Evolutionary conservation across 1,140 invertebrate species (phyloP).

Genomic region (Pollicipes pollicipes): DNA sequence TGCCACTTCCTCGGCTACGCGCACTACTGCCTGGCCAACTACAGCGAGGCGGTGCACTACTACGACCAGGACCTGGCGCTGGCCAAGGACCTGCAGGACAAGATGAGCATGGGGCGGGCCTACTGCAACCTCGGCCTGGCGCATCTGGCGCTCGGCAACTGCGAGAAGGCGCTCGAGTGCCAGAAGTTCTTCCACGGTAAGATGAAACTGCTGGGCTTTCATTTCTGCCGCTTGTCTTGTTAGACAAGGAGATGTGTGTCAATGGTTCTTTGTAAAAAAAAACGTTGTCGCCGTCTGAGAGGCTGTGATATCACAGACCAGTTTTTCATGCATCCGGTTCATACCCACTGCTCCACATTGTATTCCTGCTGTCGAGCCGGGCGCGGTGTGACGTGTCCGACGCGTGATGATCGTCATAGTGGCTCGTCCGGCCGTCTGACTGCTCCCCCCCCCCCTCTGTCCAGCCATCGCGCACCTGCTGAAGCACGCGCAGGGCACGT

Average conservation of each 20-base stretch:
- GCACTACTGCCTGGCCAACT: conserved; percentile 86
- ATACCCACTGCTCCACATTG: too few relatives aligned
- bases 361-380: too few relatives aligned
- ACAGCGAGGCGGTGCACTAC: conserved; percentile 65
- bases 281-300: too few relatives aligned
- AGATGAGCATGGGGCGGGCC: conserved; percentile 77
- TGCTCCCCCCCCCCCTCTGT: conserved; percentile 14
- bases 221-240: too few relatives aligned
- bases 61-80: conserved; percentile 88
- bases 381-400: too few relatives aligned
- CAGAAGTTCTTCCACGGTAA: conserved; percentile 56
- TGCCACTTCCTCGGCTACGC: conserved; percentile 87
- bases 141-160: conserved; percentile 69
- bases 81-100: conserved; percentile 82
- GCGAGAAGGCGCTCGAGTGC: conserved; percentile 71
- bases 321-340: too few relatives aligned
- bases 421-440: too few relatives aligned
- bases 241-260: too few relatives aligned
- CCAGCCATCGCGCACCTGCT: conserved; percentile 74
- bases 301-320: too few relatives aligned
- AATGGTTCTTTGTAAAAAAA: too few relatives aligned
- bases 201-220: too few relatives aligned
- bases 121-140: conserved; percentile 81
- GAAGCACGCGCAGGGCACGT: conserved; percentile 68
- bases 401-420: too few relatives aligned